Evolutionary conservation across 2,888 invertebrate species (phyloP).

Genomic region (Platerodrilus igneus): DNA sequence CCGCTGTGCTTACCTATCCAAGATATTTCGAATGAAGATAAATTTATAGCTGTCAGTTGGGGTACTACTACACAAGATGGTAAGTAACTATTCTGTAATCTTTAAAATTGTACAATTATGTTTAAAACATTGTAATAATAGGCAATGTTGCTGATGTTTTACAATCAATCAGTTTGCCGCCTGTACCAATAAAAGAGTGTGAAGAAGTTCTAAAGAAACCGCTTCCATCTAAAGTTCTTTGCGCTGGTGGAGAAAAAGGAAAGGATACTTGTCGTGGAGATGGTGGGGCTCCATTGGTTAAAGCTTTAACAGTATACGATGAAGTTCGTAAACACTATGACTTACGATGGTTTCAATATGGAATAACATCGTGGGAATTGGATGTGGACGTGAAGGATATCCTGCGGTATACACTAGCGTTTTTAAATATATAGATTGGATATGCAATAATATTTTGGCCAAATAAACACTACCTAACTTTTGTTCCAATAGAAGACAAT

Average conservation of each 20-base stretch:
- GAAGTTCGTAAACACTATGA: constrained; percentile 33
- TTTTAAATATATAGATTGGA: constrained; percentile 52
- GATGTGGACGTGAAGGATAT: constrained; percentile 46
- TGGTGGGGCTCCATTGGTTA: constrained; percentile 54
- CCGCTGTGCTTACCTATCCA: no score
- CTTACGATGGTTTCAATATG: constrained; percentile 44
- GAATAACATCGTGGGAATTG: constrained; percentile 54
- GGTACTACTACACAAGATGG: no score
- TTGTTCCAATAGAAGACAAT: no score
- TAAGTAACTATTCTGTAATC: no score
- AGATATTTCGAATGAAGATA: no score
- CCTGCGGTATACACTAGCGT: constrained; percentile 55
- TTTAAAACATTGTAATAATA: no score
- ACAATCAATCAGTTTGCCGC: constrained; percentile 41
- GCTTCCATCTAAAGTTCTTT: constrained; percentile 48
- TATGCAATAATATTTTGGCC: constrained; percentile 36
- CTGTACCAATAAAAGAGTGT: constrained; percentile 47
- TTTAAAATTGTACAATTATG: no score
- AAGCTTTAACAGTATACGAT: constrained; percentile 37
- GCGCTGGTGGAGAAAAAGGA: constrained; percentile 49
- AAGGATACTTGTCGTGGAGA: constrained; percentile 54
- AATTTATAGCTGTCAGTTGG: no score
- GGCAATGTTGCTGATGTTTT: constrained; percentile 39
- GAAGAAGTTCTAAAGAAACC: constrained; percentile 47
- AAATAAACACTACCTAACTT: no score